phyloP scores from a whole-genome alignment of 2,797 vertebrate genomes.

The Sebastes trivittatus region DNA sequence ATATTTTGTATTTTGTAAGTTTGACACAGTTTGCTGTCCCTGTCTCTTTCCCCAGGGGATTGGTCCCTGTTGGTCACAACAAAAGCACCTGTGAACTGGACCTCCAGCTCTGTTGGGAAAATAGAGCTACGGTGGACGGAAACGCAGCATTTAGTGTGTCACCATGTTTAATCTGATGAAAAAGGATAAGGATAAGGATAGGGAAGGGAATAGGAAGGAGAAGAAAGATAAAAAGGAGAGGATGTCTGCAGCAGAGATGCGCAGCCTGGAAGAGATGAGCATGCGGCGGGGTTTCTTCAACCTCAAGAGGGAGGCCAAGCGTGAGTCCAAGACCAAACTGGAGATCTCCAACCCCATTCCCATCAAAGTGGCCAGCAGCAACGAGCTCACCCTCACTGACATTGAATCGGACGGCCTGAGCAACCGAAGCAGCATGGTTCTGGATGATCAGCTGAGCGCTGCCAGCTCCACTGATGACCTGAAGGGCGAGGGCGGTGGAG shows the following conservation, averaged over 20 bases:
- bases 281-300: slow-evolving; percentile 96
- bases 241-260: slow-evolving; percentile 94
- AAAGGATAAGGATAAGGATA: slow-evolving; percentile 84
- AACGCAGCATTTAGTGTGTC: slow-evolving; percentile 5
- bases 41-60: slow-evolving; percentile 51
- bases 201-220: slow-evolving; percentile 90
- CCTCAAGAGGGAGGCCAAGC: slow-evolving; percentile 91
- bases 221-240: slow-evolving; percentile 96
- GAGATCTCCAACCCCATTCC: slow-evolving; percentile 98
- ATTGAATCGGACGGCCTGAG: slow-evolving; percentile 91
- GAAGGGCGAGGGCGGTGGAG: slow-evolving; percentile 82
- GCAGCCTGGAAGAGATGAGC: slow-evolving; percentile 97
- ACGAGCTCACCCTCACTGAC: slow-evolving; percentile 92
- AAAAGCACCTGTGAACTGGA: slow-evolving; percentile 18
- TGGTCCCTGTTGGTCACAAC: slow-evolving; percentile 27
- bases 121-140: slow-evolving; percentile 32
- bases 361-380: slow-evolving; percentile 95
- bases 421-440: slow-evolving; percentile 91
- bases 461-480: slow-evolving; percentile 96
- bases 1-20: neutral
- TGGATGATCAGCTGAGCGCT: slow-evolving; percentile 92
- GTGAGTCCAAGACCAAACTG: slow-evolving; percentile 90
- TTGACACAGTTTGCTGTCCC: slow-evolving; percentile 1
- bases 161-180: slow-evolving; percentile 97
- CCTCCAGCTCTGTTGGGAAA: slow-evolving; percentile 50